Conservation (phyloP, 2,113 vertebrate species). For the Colius striatus region DNA sequence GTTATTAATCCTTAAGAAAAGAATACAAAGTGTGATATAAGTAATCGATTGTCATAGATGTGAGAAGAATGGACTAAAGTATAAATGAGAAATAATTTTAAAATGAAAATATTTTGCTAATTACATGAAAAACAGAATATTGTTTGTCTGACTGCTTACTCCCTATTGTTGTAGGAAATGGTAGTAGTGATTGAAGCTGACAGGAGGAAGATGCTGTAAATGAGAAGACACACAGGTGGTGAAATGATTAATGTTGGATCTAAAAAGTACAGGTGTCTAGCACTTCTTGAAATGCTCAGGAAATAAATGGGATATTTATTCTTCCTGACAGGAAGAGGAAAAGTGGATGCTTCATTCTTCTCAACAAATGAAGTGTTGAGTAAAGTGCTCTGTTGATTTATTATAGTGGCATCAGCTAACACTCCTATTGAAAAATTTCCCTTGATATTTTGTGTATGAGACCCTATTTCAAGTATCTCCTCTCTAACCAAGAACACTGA, state of each 20-base stretch:
- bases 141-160: background rate
- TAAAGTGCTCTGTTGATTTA: conserved; percentile 70
- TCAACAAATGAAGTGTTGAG: conserved; percentile 67
- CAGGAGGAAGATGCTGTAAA: conserved; percentile 1
- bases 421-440: background rate
- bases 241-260: conserved; percentile 64
- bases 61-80: background rate
- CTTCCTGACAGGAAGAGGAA: conserved; percentile 62
- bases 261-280: conserved; percentile 55
- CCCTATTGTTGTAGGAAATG: background rate
- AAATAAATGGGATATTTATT: conserved; percentile 74
- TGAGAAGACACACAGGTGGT: background rate
- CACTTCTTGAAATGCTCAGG: conserved; percentile 53
- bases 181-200: background rate
- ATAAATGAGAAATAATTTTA: background rate
- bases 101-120: background rate
- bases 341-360: conserved; percentile 50
- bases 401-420: conserved; percentile 48
- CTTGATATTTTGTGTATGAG: conserved; percentile 42
- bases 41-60: background rate
- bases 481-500: background rate
- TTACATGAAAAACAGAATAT: background rate
- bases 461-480: background rate
- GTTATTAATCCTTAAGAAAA: background rate
- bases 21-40: background rate